Conservation (phyloP, 1,140 invertebrate genomes). For the Microplitis demolitor region DNA sequence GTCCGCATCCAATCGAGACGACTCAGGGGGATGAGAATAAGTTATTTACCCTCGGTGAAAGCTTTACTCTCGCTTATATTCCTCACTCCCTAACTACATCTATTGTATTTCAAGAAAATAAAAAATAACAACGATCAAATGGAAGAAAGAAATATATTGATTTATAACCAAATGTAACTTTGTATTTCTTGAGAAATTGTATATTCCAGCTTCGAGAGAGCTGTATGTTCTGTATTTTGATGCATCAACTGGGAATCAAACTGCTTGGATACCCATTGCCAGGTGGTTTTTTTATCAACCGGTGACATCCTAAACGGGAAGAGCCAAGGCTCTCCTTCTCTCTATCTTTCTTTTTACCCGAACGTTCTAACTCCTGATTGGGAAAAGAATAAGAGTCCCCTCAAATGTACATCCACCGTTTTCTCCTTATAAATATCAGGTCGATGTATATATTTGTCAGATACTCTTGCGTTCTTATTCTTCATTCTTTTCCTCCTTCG, state of each 20-base stretch:
- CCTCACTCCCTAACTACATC: background rate
- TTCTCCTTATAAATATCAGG: background rate
- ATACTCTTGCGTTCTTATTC: background rate
- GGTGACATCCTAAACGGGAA: slow-evolving; percentile 1
- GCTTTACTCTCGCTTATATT: background rate
- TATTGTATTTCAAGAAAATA: background rate
- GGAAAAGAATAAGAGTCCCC: slow-evolving; percentile 7
- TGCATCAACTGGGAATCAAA: background rate
- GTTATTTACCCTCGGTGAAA: slow-evolving; percentile 5
- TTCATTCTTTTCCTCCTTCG: no score
- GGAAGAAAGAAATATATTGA: no score
- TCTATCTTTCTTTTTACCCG: slow-evolving; percentile 1
- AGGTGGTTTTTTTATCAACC: slow-evolving; percentile 5
- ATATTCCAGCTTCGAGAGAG: no score
- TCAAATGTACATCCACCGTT: background rate
- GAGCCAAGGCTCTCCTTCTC: slow-evolving; percentile 9
- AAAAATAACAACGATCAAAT: background rate
- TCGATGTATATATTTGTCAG: background rate
- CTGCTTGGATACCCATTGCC: background rate
- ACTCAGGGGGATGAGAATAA: slow-evolving; percentile 9
- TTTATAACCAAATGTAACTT: no score
- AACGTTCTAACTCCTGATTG: slow-evolving; percentile 6
- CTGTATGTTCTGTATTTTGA: background rate
- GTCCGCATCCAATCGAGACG: slow-evolving; percentile 18
- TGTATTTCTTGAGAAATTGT: no score